Base-by-base conservation (phyloP, 2,797 vertebrate genomes). In the Sebastes matsubarae region DNA sequence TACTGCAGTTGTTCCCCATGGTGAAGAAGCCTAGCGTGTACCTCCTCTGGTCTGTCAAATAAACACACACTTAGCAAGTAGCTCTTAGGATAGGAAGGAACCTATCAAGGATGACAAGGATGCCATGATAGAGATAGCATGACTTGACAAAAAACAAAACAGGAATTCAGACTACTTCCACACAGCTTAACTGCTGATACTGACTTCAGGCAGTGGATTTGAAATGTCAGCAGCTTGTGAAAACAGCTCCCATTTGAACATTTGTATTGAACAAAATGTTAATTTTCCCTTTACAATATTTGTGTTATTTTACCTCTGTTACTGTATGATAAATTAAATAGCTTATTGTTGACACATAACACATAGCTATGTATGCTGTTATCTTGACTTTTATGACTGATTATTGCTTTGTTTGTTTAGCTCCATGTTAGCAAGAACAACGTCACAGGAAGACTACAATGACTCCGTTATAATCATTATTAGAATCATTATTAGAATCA, bases 1-100 rank as follows among this genome's bases (percentile, higher is more conserved):
- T 95, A 54, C 93, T 88, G 75, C 69, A 86, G 72, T 59, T 73
- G 87, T 92, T 95, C 69, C 94, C 94, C 96, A 97, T 97, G 80
- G 92, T 70, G 10, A 87, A 67, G 42, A 89, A 32, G 42, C 78
- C 8, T 4, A 87, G 75, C 2, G 57, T 36, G 71, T 30, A 77
- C 61, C 75, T 79, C 71, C 79, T 83, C 71, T 81, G 83, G 3
- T 88, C 94, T 94, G 89, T 58, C 8, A 25, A 13, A 79, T 0
- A 66, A 12, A 80, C 6, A 72, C 4, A 72, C n/a, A 42, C 22
- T 20, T 7, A 55, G 0, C n/a, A 9, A 18, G 24, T 36, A 34
- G 20, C 20, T 1, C 1, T 14, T 34, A 36, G 34, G 5, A 25
- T 32, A 52, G 68, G n/a, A 65, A 38, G 36, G 36, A 38, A 14